phyloP scores from a whole-genome alignment of 2,113 vertebrate species.

The Cichladusa arquata region DNA sequence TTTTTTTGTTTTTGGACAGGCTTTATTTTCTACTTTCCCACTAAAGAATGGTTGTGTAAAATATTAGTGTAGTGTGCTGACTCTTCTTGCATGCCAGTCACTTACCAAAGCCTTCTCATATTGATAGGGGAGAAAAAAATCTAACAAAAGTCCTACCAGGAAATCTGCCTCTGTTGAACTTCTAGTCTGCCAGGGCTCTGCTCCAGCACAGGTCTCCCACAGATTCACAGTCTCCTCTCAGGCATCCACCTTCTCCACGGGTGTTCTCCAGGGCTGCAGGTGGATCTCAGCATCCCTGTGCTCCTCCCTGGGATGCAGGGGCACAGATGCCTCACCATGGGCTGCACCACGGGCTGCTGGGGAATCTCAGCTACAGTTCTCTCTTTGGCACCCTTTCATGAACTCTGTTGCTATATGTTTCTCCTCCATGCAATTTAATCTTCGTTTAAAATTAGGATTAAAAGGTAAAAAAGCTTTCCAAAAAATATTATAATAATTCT shows the following conservation, averaged over 20 bases:
- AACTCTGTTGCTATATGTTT: background rate
- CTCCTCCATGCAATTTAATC: background rate
- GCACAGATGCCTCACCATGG: background rate
- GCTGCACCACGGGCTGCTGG: background rate
- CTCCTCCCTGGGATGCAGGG: background rate
- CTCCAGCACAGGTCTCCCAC: background rate
- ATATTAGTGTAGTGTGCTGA: background rate
- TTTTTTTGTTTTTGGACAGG: background rate
- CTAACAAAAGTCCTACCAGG: background rate
- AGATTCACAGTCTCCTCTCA: background rate
- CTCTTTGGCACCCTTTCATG: background rate
- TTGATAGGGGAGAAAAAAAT: background rate
- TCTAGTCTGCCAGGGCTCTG: background rate
- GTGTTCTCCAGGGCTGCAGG: background rate
- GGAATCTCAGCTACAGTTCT: background rate
- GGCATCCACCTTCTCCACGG: background rate
- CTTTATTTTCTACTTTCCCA: background rate
- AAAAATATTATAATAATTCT: background rate
- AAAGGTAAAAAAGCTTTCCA: background rate
- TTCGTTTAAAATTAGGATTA: background rate
- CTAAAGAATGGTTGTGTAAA: background rate
- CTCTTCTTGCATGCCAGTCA: too few species aligned
- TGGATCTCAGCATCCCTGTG: background rate
- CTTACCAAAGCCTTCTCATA: background rate
- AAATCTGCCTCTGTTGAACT: background rate